Base-by-base conservation (phyloP, 2,113 vertebrate species). In the Dromiciops gliroides region DNA sequence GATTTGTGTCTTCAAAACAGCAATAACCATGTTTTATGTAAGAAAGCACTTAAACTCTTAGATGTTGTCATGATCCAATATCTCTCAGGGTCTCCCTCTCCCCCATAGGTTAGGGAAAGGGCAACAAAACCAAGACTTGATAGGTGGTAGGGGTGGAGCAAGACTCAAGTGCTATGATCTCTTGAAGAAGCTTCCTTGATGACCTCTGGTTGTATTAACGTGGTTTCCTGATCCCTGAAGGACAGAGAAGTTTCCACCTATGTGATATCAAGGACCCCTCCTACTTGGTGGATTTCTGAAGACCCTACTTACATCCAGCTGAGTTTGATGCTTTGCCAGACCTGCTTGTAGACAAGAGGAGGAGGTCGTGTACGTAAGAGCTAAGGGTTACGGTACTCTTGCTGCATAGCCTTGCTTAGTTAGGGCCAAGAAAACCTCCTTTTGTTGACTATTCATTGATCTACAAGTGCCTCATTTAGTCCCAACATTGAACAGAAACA, bases 1-100 rank as follows among this genome's bases (percentile, higher is more conserved):
- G 83, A 97, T 94, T 96, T 96, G 94, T 93, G 90, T 95, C 96
- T 89, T 93, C 96, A 95, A 91, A 90, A 44, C n/a, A n/a, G n/a
- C n/a, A n/a, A n/a, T n/a, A 90, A 94, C 89, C 2, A 6, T 93
- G 89, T 94, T 93, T 95, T 75, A 93, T 92, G n/a, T 93, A 94
- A 91, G 95, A 90, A 83, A 83, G 56, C 56, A 90, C 44, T 92
- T 83, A 52, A 91, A 89, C 89, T 19, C 50, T 90, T 56, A 93
- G 51, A 50, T 95, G 96, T 92, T 52, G 14, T 44, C 14, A 83
- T 83, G 44, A 5, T 44, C 16, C 16, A 22, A 83, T 83, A 44
- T 91, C 89, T 8, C 31, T 47, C 31, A 91, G 0, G 83, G 12
- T 8, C 12, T 89, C 95, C 52, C 31, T 92, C 51, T 94, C 94